Percentiles rank a stretch among this genome's conserved stretches.
These are phyloP conservation scores for Pedicia rivosa DNA, from an alignment of 2,888 invertebrate genomes.

Conservation along the genomic window DNA sequence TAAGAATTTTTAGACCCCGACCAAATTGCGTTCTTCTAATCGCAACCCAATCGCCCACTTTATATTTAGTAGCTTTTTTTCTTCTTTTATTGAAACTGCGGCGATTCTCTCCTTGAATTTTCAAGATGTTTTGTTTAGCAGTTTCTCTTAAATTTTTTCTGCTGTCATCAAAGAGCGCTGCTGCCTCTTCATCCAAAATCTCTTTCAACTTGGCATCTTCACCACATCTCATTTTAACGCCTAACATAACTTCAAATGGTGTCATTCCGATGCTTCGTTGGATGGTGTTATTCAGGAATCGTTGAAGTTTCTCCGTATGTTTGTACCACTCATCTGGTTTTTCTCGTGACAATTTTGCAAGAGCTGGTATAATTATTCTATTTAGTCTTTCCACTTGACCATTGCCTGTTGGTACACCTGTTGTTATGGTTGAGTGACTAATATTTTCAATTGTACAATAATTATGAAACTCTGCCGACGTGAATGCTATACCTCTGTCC, in stretches of 20 bases:
- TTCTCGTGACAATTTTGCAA: conserved; percentile 19
- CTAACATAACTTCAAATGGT: conserved; percentile 9
- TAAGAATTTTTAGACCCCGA: not conserved
- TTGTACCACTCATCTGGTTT: conserved; percentile 19
- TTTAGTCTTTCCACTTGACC: conserved; percentile 22
- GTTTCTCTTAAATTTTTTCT: conserved; percentile 1
- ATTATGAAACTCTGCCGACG: conserved; percentile 18
- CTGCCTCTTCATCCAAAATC: not conserved
- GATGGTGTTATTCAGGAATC: conserved; percentile 14
- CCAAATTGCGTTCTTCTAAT: conserved; percentile 3
- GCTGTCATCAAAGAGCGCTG: not conserved
- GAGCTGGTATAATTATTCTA: conserved; percentile 17
- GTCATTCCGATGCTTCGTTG: conserved; percentile 6
- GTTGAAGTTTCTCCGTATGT: conserved; percentile 13
- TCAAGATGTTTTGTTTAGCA: conserved; percentile 2
- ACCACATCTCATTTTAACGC: conserved; percentile 4
- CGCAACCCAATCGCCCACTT: not conserved
- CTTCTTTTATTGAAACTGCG: conserved; percentile 4
- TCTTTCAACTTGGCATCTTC: not conserved
- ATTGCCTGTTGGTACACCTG: conserved; percentile 20
- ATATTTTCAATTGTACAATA: conserved; percentile 20
- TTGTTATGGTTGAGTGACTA: conserved; percentile 15
- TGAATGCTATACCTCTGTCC: conserved; percentile 22
- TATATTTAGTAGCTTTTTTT: conserved; percentile 1
- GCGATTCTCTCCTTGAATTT: conserved; percentile 7